Base-by-base conservation (phyloP, 2,113 vertebrate genomes). In the Ophiodon elongatus region DNA sequence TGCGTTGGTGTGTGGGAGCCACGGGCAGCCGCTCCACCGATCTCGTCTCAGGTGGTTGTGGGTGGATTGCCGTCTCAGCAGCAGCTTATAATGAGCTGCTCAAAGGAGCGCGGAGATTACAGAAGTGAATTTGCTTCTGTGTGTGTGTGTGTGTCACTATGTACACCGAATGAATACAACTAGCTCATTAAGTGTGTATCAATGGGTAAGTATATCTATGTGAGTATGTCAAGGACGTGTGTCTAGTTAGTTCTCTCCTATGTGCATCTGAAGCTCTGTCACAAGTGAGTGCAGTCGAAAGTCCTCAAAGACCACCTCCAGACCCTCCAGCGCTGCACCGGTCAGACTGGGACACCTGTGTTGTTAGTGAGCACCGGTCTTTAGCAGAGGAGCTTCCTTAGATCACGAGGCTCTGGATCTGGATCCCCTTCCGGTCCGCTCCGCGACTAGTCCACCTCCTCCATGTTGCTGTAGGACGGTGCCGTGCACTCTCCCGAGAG, bases 401-500 rank as follows among this genome's bases (percentile, higher is more conserved):
- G 63, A 73, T 35, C 60, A 13, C 27, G 19, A 2, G 27, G 45
- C 78, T 73, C 63, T 27, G 31, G 43, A 13, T 52, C 63, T 33
- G 29, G 47, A 10, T 54, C 63, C 13, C 59, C 54, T 29, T 50
- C 43, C 43, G 1, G 80, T 73, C 43, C 57, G 14, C 31, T 5
- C 66, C 25, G 0, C 2, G 13, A 62, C 85, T 93, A 99, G 95
- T 99, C 98, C 92, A 99, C 97, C 94, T 99, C 97, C 94, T 98
- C 98, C 98, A 99, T 98, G 96, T 97, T 98, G 96, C 97, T 98
- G 96, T 98, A 98, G 81, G 97, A 98, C 8, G 97, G 95, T 41
- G 96, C 86, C 1, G 97, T 93, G 82, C 92, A 95, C 83, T 99
- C 97, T 8, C 95, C 88, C 0, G 97, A 82, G 93, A 95, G 95